Base-by-base conservation (phyloP, 2,888 invertebrate species). In the Smittia aterrima region DNA sequence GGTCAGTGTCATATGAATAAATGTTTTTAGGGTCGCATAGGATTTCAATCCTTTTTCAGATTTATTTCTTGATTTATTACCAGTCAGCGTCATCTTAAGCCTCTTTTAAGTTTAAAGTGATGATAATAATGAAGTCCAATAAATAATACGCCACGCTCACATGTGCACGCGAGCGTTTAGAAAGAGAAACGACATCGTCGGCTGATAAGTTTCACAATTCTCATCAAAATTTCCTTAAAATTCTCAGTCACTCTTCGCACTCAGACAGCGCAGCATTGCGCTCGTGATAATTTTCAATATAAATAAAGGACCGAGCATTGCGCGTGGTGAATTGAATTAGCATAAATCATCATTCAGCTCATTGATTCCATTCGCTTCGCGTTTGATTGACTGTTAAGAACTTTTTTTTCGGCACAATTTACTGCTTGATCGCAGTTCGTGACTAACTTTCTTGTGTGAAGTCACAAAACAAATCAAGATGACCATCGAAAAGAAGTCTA, bases 181-280 rank as follows among this genome's bases (percentile, higher is more conserved):
- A 16, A 47, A 47, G 47, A 47, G n/a, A 47, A n/a, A 3, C 47
- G 16, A n/a, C 38, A 47, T 47, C 47, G 11, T 47, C 47, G 11
- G 11, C 47, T 47, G 47, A 47, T 47, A 47, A 47, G 47, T 47
- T 47, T 47, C 47, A 47, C 47, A 47, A 47, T 47, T 6, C n/a
- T 11, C n/a, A n/a, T n/a, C 16, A 47, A 47, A 47, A 47, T 47
- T 47, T 47, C 47, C 16, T 47, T 16, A n/a, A 16, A 47, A 16
- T 11, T 47, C 47, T 47, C 47, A 47, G 47, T 47, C 47, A 16
- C 2, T 11, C 16, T 2, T 47, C 16, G 47, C 16, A 7, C 38
- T 47, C 47, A 3, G n/a, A 47, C 47, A 2, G 16, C n/a, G 47
- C 11, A 47, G 16, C 47, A 11, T 47, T 47, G 11, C 7, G 16